A percentile compares a stretch with the other conserved stretches of the same genome.
Conservation (phyloP, 2,797 vertebrate species). For the Threskiornis aethiopicus region DNA sequence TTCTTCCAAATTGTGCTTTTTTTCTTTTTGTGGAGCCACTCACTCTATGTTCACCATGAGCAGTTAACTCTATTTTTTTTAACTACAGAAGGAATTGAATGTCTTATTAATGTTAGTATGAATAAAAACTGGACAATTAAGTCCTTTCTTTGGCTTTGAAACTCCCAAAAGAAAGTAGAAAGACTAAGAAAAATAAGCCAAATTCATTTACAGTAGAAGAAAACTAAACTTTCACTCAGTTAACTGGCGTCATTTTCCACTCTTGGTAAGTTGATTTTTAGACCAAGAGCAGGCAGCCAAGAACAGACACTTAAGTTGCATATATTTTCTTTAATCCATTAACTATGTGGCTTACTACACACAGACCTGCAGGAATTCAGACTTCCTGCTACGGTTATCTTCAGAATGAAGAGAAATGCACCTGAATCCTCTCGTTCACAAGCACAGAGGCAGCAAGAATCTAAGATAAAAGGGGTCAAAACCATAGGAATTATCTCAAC, state of each 20-base stretch:
- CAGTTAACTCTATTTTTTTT: not conserved
- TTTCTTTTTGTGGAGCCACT: not conserved
- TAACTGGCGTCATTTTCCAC: not conserved
- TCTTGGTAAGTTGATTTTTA: not conserved
- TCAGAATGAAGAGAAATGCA: conserved; percentile 68
- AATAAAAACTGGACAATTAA: not conserved
- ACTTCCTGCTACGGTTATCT: conserved; percentile 65
- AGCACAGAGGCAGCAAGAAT: conserved; percentile 46
- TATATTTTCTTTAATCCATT: conserved; percentile 52
- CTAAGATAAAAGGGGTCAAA: conserved; percentile 70
- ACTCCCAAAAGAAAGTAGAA: not conserved
- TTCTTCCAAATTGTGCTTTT: not conserved
- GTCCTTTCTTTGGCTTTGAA: not conserved
- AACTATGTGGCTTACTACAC: conserved; percentile 56
- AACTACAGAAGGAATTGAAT: not conserved
- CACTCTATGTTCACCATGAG: not conserved
- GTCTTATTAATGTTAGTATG: not conserved
- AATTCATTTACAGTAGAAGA: not conserved
- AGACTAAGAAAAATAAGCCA: not conserved
- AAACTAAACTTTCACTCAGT: not conserved
- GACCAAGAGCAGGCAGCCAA: not conserved
- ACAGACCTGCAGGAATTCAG: conserved; percentile 75
- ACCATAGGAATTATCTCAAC: conserved; percentile 86
- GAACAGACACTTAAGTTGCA: not conserved
- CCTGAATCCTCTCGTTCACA: conserved; percentile 25